These are phyloP conservation scores for Actinemys pallida DNA, from an alignment of 2,113 vertebrate genomes.

Conservation along the genomic window DNA sequence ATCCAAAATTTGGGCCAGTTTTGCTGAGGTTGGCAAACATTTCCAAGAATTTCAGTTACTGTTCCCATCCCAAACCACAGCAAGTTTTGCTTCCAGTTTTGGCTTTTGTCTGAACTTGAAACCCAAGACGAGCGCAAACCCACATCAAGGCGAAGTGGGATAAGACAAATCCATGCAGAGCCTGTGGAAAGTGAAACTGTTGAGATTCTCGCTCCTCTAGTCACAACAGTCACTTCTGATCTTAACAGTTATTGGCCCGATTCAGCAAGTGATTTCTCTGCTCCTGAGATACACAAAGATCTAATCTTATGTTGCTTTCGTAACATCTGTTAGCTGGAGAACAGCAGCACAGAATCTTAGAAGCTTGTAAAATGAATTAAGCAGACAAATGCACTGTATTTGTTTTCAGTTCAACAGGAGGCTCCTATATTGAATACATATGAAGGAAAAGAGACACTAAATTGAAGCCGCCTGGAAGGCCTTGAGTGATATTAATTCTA, in stretches of 20 bases:
- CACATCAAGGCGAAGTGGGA: slow-evolving; percentile 52
- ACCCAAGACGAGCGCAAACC: slow-evolving; percentile 51
- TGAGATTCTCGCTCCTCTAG: slow-evolving; percentile 33
- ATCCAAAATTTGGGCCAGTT: background rate
- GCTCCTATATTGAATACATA: slow-evolving; percentile 64
- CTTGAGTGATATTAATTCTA: slow-evolving; percentile 67
- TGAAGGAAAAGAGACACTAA: slow-evolving; percentile 57
- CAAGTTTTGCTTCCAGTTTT: slow-evolving; percentile 31
- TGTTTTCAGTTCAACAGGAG: slow-evolving; percentile 59
- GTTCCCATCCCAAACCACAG: slow-evolving; percentile 24
- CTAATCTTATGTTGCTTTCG: background rate
- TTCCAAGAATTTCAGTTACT: background rate
- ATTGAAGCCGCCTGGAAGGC: slow-evolving; percentile 53
- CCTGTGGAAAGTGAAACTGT: slow-evolving; percentile 3
- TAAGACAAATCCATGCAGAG: slow-evolving; percentile 43
- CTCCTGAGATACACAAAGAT: slow-evolving; percentile 36
- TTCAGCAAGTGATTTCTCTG: slow-evolving; percentile 39
- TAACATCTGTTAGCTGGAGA: background rate
- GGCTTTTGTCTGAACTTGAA: slow-evolving; percentile 55
- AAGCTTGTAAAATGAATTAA: slow-evolving; percentile 63
- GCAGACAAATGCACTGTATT: slow-evolving; percentile 53
- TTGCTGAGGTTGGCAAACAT: slow-evolving; percentile 18
- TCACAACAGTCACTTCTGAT: slow-evolving; percentile 24
- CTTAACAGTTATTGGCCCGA: background rate
- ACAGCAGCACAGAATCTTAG: slow-evolving; percentile 29